These are phyloP conservation scores for Clusia tigrina DNA, from an alignment of 2,888 invertebrate genomes.

Conservation along the genomic window DNA sequence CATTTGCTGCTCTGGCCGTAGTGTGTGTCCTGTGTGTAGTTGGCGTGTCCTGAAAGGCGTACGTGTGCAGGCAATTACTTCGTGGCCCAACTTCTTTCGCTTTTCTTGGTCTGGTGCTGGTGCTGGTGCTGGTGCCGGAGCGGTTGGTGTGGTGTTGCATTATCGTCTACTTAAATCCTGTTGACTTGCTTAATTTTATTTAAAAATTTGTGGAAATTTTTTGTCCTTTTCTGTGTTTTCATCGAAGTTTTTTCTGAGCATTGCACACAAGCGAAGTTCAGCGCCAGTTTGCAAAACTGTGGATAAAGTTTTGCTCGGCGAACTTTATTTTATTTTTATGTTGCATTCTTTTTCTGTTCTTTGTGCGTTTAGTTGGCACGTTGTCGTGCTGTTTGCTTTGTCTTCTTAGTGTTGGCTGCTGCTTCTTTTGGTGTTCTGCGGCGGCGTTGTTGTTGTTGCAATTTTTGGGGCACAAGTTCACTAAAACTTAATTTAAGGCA, in stretches of 20 bases:
- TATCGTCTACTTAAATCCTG: conserved; percentile 27
- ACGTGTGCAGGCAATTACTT: not conserved
- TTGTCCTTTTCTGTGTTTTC: not conserved
- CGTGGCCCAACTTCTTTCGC: not conserved
- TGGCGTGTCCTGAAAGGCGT: conserved; percentile 10
- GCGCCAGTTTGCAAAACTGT: too few relatives aligned
- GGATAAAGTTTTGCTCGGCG: not conserved
- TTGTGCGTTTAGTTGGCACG: not conserved
- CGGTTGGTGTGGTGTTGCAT: conserved; percentile 16
- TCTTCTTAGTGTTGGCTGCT: not conserved
- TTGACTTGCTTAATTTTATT: conserved; percentile 44
- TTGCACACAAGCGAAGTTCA: not conserved
- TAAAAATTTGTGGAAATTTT: conserved; percentile 32
- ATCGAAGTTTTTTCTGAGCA: not conserved
- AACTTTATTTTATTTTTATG: not conserved
- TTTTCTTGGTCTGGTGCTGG: not conserved
- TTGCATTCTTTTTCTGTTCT: conserved; percentile 1
- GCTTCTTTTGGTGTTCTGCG: not conserved
- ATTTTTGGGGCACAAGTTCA: conserved; percentile 14
- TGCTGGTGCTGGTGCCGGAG: too few relatives aligned
- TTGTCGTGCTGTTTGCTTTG: not conserved
- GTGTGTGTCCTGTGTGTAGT: conserved; percentile 23
- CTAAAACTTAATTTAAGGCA: conserved; percentile 22
- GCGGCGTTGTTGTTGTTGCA: conserved; percentile 25
- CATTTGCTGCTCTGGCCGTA: conserved; percentile 24